Evolutionary conservation across 2,797 vertebrate species (phyloP).

Genomic region (Enteromius afrohamiltoni): DNA sequence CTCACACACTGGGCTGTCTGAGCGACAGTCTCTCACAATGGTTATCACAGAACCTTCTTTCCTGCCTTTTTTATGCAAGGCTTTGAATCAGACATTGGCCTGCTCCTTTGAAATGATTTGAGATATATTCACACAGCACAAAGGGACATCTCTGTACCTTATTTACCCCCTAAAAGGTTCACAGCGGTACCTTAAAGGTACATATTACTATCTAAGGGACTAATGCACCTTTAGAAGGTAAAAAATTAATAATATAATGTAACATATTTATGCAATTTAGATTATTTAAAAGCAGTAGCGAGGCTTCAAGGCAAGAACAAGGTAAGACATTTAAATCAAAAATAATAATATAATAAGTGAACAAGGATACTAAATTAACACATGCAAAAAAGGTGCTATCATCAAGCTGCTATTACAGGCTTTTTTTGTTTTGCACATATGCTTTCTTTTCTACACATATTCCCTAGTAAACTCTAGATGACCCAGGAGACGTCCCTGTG

Average conservation of each 20-base stretch:
- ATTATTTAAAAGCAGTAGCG: background rate
- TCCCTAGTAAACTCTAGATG: conserved; percentile 71
- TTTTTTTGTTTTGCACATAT: conserved; percentile 42
- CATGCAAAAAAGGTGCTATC: background rate
- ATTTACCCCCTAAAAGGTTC: background rate
- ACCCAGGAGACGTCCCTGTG: conserved; percentile 69
- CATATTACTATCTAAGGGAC: background rate
- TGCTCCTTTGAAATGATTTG: conserved; percentile 67
- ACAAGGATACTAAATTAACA: background rate
- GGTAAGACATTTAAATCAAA: background rate
- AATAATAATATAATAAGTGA: background rate
- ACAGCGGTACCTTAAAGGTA: background rate
- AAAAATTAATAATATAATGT: background rate
- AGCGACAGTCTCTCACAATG: conserved; percentile 13
- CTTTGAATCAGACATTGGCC: conserved; percentile 23
- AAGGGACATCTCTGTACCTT: background rate
- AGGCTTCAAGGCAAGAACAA: background rate
- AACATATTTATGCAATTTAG: background rate
- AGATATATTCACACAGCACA: background rate
- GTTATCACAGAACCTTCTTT: conserved; percentile 55
- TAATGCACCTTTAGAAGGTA: background rate
- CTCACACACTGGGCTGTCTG: conserved; percentile 24
- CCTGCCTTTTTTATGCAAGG: conserved; percentile 15
- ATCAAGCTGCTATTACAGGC: conserved; percentile 32
- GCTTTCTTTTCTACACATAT: conserved; percentile 70